A percentile compares a stretch with the other conserved stretches of the same genome.
Conservation (phyloP, 1,140 invertebrate genomes). For the Schlechtendalia chinensis region DNA sequence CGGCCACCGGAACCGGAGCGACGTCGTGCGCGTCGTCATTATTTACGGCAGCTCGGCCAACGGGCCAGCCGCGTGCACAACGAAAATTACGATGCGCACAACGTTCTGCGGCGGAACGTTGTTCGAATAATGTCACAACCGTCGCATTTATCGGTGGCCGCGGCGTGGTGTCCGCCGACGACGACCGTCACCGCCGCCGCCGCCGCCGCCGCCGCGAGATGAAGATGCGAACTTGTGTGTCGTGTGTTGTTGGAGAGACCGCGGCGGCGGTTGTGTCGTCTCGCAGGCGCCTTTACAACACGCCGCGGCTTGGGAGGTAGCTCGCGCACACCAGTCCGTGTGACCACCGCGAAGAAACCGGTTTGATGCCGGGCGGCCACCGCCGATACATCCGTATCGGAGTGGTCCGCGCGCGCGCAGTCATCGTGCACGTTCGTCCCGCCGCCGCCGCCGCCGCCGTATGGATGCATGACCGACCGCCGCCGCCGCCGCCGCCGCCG, state of each 20-base stretch:
- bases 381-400: constrained; percentile 10
- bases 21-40: no score
- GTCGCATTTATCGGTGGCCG: no score
- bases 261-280: constrained; percentile 27
- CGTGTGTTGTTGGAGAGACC: not conserved
- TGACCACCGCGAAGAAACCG: constrained; percentile 49
- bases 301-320: constrained; percentile 49
- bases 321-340: constrained; percentile 43
- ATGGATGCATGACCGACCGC: constrained; percentile 22
- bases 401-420: constrained; percentile 37
- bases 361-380: constrained; percentile 34
- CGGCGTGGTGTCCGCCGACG: not conserved
- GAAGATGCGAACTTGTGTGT: constrained; percentile 39
- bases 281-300: constrained; percentile 49
- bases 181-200: not conserved
- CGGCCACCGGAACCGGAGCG: no score
- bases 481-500: not conserved
- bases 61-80: no score
- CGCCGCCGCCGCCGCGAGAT: constrained; percentile 9
- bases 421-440: constrained; percentile 46
- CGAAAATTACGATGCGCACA: no score
- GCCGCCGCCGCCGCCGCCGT: not conserved
- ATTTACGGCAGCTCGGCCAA: no score
- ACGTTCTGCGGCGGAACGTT: no score
- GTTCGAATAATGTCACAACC: no score